Evolutionary conservation across 2,888 invertebrate species (phyloP).

Genomic region (Agrilus cyanescens): DNA sequence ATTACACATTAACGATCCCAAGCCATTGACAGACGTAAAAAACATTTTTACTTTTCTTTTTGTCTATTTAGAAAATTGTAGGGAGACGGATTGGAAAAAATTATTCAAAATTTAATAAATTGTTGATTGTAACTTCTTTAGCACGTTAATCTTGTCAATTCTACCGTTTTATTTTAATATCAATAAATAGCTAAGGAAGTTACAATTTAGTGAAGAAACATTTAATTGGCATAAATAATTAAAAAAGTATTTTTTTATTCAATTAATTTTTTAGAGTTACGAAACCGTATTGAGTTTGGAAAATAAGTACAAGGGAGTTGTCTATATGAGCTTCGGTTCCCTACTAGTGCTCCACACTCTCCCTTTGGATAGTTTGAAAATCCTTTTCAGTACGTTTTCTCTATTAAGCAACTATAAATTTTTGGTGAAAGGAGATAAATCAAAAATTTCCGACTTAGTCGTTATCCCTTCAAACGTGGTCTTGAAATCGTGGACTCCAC

Average conservation of each 20-base stretch:
- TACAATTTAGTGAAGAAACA: background rate
- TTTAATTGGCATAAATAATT: too few species aligned
- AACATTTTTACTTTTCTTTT: background rate
- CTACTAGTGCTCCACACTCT: slow-evolving; percentile 13
- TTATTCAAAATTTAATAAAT: too few species aligned
- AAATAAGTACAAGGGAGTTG: slow-evolving; percentile 26
- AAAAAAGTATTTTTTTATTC: too few species aligned
- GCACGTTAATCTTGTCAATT: too few species aligned
- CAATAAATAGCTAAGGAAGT: background rate
- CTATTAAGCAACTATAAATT: slow-evolving; percentile 24
- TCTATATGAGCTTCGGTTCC: slow-evolving; percentile 24
- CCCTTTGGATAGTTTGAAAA: slow-evolving; percentile 9
- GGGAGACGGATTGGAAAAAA: too few species aligned
- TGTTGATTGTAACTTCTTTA: too few species aligned
- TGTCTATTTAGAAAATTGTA: too few species aligned
- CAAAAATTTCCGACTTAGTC: slow-evolving; percentile 28
- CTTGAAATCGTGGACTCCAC: slow-evolving; percentile 9
- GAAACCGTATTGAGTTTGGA: slow-evolving; percentile 35
- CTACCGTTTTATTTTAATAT: too few species aligned
- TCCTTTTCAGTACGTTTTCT: slow-evolving; percentile 17
- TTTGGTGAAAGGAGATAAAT: slow-evolving; percentile 19
- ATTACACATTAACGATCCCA: slow-evolving; percentile 32
- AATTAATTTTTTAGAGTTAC: slow-evolving; percentile 13
- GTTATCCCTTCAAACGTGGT: slow-evolving; percentile 17
- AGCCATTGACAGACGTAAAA: slow-evolving; percentile 9